Evolutionary conservation across 37 sponge, comb jelly and placozoan species (phyloP).

Genomic region (Diacarnus erythraeanus): DNA sequence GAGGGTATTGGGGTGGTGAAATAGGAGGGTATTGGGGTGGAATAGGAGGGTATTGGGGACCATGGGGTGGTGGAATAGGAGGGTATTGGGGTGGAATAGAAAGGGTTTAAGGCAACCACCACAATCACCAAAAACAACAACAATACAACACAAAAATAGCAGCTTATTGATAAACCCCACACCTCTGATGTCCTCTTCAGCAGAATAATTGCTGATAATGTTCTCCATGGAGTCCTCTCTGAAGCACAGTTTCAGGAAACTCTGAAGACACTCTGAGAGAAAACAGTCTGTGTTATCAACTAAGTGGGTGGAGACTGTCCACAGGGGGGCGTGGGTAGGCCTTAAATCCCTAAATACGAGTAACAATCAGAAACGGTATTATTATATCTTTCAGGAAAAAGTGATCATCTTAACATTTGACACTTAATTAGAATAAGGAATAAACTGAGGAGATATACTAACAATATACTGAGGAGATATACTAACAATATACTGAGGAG

Average conservation of each 20-base stretch:
- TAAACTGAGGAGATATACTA: no score
- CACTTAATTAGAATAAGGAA: no score
- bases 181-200: background rate
- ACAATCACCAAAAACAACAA: no score
- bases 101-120: no score
- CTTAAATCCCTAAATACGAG: conserved; percentile 64
- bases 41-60: no score
- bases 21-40: background rate
- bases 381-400: no score
- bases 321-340: conserved; percentile 71
- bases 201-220: conserved; percentile 6
- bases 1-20: no score
- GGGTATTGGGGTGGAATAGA: no score
- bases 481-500: no score
- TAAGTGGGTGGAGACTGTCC: conserved; percentile 57
- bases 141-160: background rate
- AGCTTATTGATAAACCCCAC: background rate
- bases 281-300: conserved; percentile 40
- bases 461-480: no score
- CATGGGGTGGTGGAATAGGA: no score
- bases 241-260: conserved; percentile 55
- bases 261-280: conserved; percentile 37
- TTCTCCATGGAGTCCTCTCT: conserved; percentile 35
- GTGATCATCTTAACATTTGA: no score
- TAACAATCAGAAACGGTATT: background rate